A percentile compares a stretch with the other conserved stretches of the same genome.
Evolutionary conservation across 2,888 invertebrate species (phyloP).

Genomic region (Sphaeridia pumilis): DNA sequence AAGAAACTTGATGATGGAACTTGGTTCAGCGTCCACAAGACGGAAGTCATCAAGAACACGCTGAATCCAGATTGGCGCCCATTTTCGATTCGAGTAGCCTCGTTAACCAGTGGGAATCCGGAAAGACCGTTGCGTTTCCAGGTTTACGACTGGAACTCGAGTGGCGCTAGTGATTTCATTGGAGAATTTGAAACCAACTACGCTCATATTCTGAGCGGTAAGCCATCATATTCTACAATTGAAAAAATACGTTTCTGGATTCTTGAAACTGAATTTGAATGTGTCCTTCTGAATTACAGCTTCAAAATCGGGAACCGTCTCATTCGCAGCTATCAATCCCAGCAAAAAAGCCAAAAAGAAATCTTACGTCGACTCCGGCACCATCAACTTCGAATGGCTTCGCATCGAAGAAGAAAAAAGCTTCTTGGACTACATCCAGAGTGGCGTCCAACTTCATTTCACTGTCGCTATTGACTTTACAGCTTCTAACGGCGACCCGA

Average conservation of each 20-base stretch:
- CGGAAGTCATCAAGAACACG: slow-evolving; percentile 44
- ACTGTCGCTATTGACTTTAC: slow-evolving; percentile 40
- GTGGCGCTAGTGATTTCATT: slow-evolving; percentile 43
- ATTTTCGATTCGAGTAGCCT: slow-evolving; percentile 38
- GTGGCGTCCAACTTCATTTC: slow-evolving; percentile 40
- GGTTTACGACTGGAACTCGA: slow-evolving; percentile 45
- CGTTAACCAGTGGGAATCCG: slow-evolving; percentile 44
- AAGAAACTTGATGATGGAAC: slow-evolving; percentile 42
- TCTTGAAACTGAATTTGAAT: no score
- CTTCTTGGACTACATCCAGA: slow-evolving; percentile 46
- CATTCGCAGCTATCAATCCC: slow-evolving; percentile 41
- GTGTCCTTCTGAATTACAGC: slow-evolving; percentile 14
- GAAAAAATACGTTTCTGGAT: no score
- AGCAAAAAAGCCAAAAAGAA: slow-evolving; percentile 44
- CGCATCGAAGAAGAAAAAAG: slow-evolving; percentile 34
- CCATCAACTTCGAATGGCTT: slow-evolving; percentile 40
- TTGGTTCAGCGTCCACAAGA: slow-evolving; percentile 42
- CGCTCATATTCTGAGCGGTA: slow-evolving; percentile 38
- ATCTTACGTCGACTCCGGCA: slow-evolving; percentile 44
- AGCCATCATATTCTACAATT: no score
- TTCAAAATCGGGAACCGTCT: slow-evolving; percentile 34
- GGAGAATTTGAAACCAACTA: slow-evolving; percentile 42
- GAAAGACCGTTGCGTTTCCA: slow-evolving; percentile 43
- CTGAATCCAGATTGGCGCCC: slow-evolving; percentile 45
- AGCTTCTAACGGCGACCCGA: slow-evolving; percentile 39